A percentile compares a stretch with the other conserved stretches of the same genome.
Evolutionary conservation across 2,888 invertebrate genomes (phyloP).

Genomic region (Carpatolechia fugitivella): DNA sequence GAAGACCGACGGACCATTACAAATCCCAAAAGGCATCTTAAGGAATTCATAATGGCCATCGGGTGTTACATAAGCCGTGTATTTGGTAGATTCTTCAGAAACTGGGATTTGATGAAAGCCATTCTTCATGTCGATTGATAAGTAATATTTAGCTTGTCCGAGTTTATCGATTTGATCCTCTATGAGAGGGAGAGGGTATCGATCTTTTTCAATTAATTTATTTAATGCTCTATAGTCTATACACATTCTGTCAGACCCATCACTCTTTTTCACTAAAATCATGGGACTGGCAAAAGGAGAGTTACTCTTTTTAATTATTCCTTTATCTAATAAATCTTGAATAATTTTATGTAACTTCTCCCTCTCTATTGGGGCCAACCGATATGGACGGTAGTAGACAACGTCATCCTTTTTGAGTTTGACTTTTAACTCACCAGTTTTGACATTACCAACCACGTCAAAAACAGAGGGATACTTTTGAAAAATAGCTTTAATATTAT

Average conservation of each 20-base stretch:
- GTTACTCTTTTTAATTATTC: neutral
- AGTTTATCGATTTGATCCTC: neutral
- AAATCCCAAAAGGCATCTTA: too few relatives aligned
- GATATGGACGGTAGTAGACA: constrained; percentile 25
- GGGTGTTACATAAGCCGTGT: too few relatives aligned
- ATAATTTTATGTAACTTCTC: constrained; percentile 19
- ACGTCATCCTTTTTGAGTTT: constrained; percentile 13
- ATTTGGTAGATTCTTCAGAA: too few relatives aligned
- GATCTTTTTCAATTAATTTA: too few relatives aligned
- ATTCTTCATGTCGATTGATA: neutral
- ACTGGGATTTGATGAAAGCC: neutral
- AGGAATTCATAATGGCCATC: too few relatives aligned
- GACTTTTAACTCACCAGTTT: constrained; percentile 20
- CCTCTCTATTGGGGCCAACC: constrained; percentile 24
- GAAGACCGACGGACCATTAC: too few relatives aligned
- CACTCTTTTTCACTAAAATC: too few relatives aligned
- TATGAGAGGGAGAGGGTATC: neutral
- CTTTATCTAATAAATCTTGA: neutral
- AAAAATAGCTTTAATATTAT: constrained; percentile 17
- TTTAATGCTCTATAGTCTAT: too few relatives aligned
- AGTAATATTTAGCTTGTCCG: neutral
- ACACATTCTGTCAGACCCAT: too few relatives aligned
- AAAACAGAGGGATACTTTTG: constrained; percentile 17
- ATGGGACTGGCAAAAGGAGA: neutral
- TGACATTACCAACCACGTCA: constrained; percentile 15